Evolutionary conservation across 2,113 vertebrate genomes (phyloP), one percentile per base, ranked within the genome.

Genomic region (Forbesichthys agassizii): DNA sequence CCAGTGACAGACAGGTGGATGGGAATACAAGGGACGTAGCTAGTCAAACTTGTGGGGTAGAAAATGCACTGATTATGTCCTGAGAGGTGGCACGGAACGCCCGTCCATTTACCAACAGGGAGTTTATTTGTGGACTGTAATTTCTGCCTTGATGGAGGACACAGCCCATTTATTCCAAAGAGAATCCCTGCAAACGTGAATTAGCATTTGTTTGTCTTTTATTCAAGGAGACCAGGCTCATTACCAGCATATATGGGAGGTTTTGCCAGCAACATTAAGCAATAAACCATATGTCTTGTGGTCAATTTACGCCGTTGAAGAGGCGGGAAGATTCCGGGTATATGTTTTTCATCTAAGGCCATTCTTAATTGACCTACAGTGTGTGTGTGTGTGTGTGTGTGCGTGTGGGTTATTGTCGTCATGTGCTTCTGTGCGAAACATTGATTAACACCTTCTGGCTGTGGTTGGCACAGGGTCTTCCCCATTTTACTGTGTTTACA

Each of bases 21-120:
- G 70, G 77, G 73, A 27, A 70, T 73, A 83, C 79, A 75, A 84
- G 84, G 82, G 84, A 82, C 84, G 71, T 42, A 71, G 71, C 69
- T 73, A 51, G 73, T 67, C 69, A 48, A 9, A 55, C 61, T 62
- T 27, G 72, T 66, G 73, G 76, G 79, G 78, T 64, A 79, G 62
- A 83, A 83, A 83, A 83, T 61, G 73, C 79, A 84, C 84, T 79
- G 80, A 84, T 79, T 73, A 80, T 66, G 68, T 72, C 56, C 64
- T 71, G 78, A 71, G 64, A 81, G 66, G 61, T 53, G 72, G 62
- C 46, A 27, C 59, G 7, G 54, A 46, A 59, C 60, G 69, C 68
- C 65, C 66, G 70, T 66, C 65, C 47, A 71, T 62, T 84, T 73
- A 61, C 56, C 75, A 75, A 75, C 57, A 77, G 72, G 78, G 83